Evolutionary conservation across 1,140 invertebrate species (phyloP).

Genomic region (Drosophila persimilis): DNA sequence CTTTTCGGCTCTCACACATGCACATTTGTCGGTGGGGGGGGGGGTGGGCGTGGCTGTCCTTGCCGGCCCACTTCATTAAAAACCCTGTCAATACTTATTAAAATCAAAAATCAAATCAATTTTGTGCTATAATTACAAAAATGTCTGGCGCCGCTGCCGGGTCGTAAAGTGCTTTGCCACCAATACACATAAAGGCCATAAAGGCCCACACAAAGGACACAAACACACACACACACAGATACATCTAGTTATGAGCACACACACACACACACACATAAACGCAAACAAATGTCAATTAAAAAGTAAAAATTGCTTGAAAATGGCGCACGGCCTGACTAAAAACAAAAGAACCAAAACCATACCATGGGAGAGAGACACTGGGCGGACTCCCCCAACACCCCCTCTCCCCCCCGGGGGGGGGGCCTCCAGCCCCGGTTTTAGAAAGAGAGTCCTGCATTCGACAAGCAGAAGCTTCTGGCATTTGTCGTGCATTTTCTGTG

Average conservation of each 20-base stretch:
- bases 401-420: not conserved
- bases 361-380: slow-evolving; percentile 7
- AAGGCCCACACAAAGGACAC: not conserved
- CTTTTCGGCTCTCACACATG: slow-evolving; percentile 11
- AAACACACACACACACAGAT: not conserved
- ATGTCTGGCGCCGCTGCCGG: slow-evolving; percentile 59
- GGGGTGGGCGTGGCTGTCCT: slow-evolving; percentile 14
- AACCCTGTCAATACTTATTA: slow-evolving; percentile 80
- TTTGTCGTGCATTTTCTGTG: slow-evolving; percentile 64
- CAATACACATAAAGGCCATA: slow-evolving; percentile 17
- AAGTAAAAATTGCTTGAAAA: slow-evolving; percentile 78
- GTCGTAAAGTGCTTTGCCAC: slow-evolving; percentile 66
- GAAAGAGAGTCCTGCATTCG: slow-evolving; percentile 40
- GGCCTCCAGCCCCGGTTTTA: slow-evolving; percentile 1
- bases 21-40: not conserved
- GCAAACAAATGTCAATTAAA: slow-evolving; percentile 78
- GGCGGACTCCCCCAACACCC: not conserved
- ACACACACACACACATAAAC: slow-evolving; percentile 31
- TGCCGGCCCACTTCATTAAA: slow-evolving; percentile 62
- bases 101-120: slow-evolving; percentile 81
- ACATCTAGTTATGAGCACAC: not conserved
- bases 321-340: slow-evolving; percentile 70
- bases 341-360: slow-evolving; percentile 54
- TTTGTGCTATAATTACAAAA: slow-evolving; percentile 79
- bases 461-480: slow-evolving; percentile 55